Evolutionary conservation across 2,113 vertebrate genomes (phyloP), one percentile per base, ranked within the genome.

Genomic region (Hippoglossus stenolepis): DNA sequence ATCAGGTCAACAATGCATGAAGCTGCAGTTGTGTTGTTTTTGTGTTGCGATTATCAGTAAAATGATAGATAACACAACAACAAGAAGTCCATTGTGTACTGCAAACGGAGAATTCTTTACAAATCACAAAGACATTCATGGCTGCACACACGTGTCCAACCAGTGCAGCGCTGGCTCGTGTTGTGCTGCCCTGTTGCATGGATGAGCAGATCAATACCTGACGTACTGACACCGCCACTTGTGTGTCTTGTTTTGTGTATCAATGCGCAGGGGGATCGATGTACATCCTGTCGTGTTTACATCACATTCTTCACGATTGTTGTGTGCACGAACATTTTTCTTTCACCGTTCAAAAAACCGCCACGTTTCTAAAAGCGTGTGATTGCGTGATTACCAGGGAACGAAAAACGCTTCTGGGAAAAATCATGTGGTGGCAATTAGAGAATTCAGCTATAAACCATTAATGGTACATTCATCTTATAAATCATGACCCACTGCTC

Each of bases 391-490:
- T 43, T 43, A 70, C 5, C 2, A 3, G 26, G 53, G 49, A 57
- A 17, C 23, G 28, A 38, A 57, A n/a, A 57, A n/a, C 3, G 31
- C 66, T 17, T 23, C 51, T 26, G 35, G 66, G 31, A 24, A 24
- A 23, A 43, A 40, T 17, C 15, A 24, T 43, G 57, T 5, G 8
- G 53, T 43, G 53, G 35, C 21, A 23, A 43, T 69, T 56, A 40
- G 18, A 43, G 66, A 6, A 56, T 38, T 68, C 49, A 68, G 24
- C 63, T 26, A 65, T 49, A 49, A 49, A 12, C 28, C 21, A 68
- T 56, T 38, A 56, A 35, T 23, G 12, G 23, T 9, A 38, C 51
- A 68, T 56, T 56, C 31, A 56, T 68, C 28, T 53, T 35, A 51
- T 15, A 20, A 31, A 31, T 65, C 18, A 13, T 6, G 4, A 51